A percentile compares a stretch with the other conserved stretches of the same genome.
phyloP scores from a whole-genome alignment of 2,888 invertebrate species.

The Gastrophysa polygoni region DNA sequence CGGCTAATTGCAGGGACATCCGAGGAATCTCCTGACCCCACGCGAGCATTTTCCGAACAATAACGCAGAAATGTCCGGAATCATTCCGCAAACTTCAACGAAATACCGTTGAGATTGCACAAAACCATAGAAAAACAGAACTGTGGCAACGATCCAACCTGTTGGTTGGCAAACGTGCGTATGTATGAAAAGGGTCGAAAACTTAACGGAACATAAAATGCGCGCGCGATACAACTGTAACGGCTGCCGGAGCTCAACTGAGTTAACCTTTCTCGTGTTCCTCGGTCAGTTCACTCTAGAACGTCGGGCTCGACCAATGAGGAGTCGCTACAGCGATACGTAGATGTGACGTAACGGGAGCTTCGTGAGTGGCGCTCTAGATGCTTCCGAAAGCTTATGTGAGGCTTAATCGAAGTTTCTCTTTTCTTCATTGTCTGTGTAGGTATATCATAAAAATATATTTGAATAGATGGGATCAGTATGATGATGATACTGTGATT shows the following conservation, averaged over 20 bases:
- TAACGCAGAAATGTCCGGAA: constrained; percentile 14
- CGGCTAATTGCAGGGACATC: constrained; percentile 21
- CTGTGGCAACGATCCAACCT: constrained; percentile 21
- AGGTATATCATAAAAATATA: too few relatives aligned
- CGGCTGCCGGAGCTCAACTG: constrained; percentile 51
- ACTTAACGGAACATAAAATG: constrained; percentile 22
- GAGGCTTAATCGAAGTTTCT: constrained; percentile 12
- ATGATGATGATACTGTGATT: neutral
- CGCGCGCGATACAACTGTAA: constrained; percentile 12
- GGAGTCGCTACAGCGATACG: constrained; percentile 35
- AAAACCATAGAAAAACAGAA: constrained; percentile 4
- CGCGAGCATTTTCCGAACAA: constrained; percentile 18
- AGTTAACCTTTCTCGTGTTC: constrained; percentile 49
- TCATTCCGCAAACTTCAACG: constrained; percentile 15
- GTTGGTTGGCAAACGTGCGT: constrained; percentile 21
- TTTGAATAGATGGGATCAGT: constrained; percentile 1
- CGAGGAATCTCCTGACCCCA: constrained; percentile 20
- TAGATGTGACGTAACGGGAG: constrained; percentile 48
- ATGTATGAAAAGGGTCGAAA: constrained; percentile 28
- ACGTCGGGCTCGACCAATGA: constrained; percentile 46
- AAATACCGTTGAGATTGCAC: constrained; percentile 15
- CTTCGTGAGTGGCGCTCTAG: constrained; percentile 38
- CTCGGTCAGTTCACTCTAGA: constrained; percentile 53
- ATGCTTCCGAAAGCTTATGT: constrained; percentile 11
- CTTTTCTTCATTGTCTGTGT: constrained; percentile 5